These are phyloP conservation scores for Deladenus siricidicola DNA, from an alignment of 2,888 invertebrate genomes.

Conservation along the genomic window DNA sequence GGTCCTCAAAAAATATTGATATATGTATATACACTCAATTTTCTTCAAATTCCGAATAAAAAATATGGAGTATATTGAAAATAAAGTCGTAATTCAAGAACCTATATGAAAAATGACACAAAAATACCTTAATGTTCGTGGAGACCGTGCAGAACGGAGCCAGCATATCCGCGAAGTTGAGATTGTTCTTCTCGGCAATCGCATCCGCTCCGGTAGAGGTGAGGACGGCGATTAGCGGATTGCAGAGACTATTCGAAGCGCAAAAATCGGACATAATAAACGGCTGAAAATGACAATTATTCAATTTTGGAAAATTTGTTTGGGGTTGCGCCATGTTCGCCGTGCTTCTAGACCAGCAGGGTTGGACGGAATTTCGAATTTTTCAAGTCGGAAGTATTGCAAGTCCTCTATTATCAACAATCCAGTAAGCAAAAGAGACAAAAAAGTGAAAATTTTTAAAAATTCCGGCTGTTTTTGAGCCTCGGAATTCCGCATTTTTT, in stretches of 20 bases:
- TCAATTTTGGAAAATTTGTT: too few relatives aligned
- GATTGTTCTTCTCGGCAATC: slow-evolving; percentile 27
- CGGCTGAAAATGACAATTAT: too few relatives aligned
- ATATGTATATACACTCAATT: neutral
- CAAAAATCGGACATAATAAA: slow-evolving; percentile 6
- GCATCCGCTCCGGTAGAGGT: slow-evolving; percentile 34
- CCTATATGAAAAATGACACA: neutral
- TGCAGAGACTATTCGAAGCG: neutral
- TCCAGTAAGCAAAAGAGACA: too few relatives aligned
- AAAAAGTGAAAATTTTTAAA: too few relatives aligned
- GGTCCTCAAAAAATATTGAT: slow-evolving; percentile 20
- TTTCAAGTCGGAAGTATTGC: too few relatives aligned
- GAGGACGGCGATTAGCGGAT: slow-evolving; percentile 41
- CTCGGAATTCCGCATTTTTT: too few relatives aligned
- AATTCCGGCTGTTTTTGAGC: too few relatives aligned
- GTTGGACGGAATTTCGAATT: too few relatives aligned
- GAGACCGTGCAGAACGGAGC: slow-evolving; percentile 37
- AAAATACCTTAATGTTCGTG: slow-evolving; percentile 28
- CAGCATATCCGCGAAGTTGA: slow-evolving; percentile 42
- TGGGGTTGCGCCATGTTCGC: too few relatives aligned
- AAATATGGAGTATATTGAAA: neutral
- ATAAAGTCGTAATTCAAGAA: neutral
- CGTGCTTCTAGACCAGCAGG: too few relatives aligned
- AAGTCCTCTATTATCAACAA: too few relatives aligned
- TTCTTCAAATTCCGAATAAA: neutral